Percentiles rank a stretch among this genome's conserved stretches.
These are phyloP conservation scores for Saccostrea cuccullata DNA, from an alignment of 1,140 invertebrate species.

Conservation along the genomic window DNA sequence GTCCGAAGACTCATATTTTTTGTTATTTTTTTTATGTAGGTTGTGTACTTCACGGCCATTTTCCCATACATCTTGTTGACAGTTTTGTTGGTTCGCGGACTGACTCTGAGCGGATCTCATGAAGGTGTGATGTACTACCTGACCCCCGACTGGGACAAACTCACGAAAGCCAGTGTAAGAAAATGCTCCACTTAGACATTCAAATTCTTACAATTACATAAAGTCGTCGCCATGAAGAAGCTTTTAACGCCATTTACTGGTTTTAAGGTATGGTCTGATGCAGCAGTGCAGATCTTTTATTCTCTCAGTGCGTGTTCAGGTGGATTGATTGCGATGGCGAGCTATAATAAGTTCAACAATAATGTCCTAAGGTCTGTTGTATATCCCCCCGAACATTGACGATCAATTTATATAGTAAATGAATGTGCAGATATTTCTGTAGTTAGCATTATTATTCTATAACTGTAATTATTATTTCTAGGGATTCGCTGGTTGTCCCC, in stretches of 20 bases:
- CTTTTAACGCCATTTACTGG: neutral
- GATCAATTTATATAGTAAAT: neutral
- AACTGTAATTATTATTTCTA: slow-evolving; percentile 48
- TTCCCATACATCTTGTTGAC: slow-evolving; percentile 78
- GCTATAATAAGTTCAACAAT: slow-evolving; percentile 94
- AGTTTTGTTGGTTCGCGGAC: slow-evolving; percentile 74
- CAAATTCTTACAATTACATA: neutral
- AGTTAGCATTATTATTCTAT: neutral
- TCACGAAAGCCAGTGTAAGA: slow-evolving; percentile 65
- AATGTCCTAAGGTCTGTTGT: slow-evolving; percentile 84
- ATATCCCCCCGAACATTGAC: neutral
- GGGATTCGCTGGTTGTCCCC: slow-evolving; percentile 94
- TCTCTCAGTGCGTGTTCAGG: slow-evolving; percentile 94
- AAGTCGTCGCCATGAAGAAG: no score
- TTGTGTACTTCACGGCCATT: slow-evolving; percentile 78
- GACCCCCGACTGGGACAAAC: slow-evolving; percentile 81
- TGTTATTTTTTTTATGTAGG: slow-evolving; percentile 72
- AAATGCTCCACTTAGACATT: neutral
- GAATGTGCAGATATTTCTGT: neutral
- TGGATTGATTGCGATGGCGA: slow-evolving; percentile 94
- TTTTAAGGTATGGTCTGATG: slow-evolving; percentile 89
- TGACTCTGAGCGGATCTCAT: slow-evolving; percentile 87
- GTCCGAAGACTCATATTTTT: neutral
- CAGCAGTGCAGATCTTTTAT: slow-evolving; percentile 94
- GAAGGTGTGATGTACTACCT: slow-evolving; percentile 90